Evolutionary conservation across 2,797 vertebrate species (phyloP).

Genomic region (Phyllotis vaccarum): DNA sequence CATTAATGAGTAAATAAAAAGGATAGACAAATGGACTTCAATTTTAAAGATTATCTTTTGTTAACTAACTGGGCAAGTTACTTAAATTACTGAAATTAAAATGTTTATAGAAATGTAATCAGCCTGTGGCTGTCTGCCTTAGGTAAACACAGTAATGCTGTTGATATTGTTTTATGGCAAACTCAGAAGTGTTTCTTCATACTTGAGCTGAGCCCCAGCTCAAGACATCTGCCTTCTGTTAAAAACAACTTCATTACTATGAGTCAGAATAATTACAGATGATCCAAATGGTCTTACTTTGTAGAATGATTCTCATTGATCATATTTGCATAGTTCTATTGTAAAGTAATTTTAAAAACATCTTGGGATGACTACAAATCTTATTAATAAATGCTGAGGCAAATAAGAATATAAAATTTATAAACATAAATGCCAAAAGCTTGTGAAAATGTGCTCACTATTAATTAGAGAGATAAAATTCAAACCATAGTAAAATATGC

Average conservation of each 20-base stretch:
- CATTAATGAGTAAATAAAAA: not conserved
- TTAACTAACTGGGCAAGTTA: not conserved
- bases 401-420: conserved; percentile 1
- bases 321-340: not conserved
- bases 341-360: conserved; percentile 48
- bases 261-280: not conserved
- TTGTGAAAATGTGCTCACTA: conserved; percentile 18
- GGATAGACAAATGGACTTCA: not conserved
- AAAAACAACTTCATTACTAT: not conserved
- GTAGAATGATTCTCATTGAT: conserved; percentile 30
- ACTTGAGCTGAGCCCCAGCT: not conserved
- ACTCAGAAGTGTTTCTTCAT: not conserved
- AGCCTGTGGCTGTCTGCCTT: not conserved
- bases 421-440: not conserved
- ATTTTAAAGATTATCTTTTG: not conserved
- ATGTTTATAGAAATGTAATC: conserved; percentile 14
- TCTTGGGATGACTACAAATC: conserved; percentile 6
- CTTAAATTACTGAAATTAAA: conserved; percentile 40
- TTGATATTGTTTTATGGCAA: not conserved
- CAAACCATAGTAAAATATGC: not conserved
- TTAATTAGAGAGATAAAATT: conserved; percentile 34
- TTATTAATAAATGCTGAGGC: not conserved
- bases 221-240: not conserved
- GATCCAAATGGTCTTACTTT: not conserved
- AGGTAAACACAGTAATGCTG: not conserved